Base-by-base conservation (phyloP, 1,140 invertebrate species). In the Drosophila aff. region DNA sequence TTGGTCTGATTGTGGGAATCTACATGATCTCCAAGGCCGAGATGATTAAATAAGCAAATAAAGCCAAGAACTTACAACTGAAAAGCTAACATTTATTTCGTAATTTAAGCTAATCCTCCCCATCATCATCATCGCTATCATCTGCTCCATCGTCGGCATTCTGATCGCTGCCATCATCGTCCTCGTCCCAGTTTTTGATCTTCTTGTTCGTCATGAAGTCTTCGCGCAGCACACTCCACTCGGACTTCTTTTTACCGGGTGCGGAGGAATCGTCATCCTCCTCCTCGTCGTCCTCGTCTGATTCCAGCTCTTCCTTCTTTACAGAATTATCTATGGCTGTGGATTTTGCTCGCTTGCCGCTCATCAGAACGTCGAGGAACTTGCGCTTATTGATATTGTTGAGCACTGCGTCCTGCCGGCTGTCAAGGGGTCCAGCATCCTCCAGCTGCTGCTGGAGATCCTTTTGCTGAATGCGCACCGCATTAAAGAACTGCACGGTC, bases 1-100 rank as follows among this genome's bases (percentile, higher is more conserved):
- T 99, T 94, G 98, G 98, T 57, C 94, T 99, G 23, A 99, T 99
- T 93, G 98, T 99, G 63, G 97, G 97, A 75, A 98, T 99, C 93
- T 97, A 99, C 92, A 97, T 99, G 95, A 95, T 94, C n/a, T 95
- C 95, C 66, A 95, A 95, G 92, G 94, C 94, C 36, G 94, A 94
- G 84, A 95, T 94, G 94, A 93, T 77, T 16, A 23, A 4, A n/a
- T 67, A 67, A 16, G 4, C 13, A 10, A 52, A 26, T 64, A 73
- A 31, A 46, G 11, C 4, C 16, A 26, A 23, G 10, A 23, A 13
- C 18, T 55, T 31, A 13, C 13, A 46, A 61, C n/a, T 38, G 28
- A 52, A 40, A 36, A 64, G 53, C 53, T 72, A 55, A 38, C 62
- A 52, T 68, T 84, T 77, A 66, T 78, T 84, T 46, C 3, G 28